Evolutionary conservation across 2,797 vertebrate genomes (phyloP).

Genomic region (Fistularia tabacaria): DNA sequence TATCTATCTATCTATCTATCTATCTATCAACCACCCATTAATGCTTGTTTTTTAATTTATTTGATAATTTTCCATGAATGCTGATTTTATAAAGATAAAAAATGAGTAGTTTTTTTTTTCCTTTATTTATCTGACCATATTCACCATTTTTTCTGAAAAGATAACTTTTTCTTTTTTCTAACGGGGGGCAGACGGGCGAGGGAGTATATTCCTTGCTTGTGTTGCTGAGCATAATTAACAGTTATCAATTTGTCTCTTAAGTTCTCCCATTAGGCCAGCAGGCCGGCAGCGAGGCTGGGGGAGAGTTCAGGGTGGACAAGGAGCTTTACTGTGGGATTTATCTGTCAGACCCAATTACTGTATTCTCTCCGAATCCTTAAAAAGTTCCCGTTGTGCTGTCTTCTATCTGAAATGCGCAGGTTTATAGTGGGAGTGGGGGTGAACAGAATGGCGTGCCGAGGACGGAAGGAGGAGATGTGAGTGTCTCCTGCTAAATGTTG

Average conservation of each 20-base stretch:
- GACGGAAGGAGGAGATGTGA: conserved; percentile 39
- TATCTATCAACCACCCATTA: too few species aligned
- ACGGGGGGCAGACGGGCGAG: too few species aligned
- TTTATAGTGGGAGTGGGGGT: conserved; percentile 24
- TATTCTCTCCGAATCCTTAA: conserved; percentile 31
- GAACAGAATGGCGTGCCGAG: conserved; percentile 22
- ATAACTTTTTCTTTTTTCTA: too few species aligned
- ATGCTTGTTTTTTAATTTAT: too few species aligned
- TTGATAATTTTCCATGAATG: too few species aligned
- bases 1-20: too few species aligned
- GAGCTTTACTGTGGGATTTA: conserved; percentile 63
- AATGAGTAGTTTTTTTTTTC: too few species aligned
- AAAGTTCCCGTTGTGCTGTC: conserved; percentile 55
- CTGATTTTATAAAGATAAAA: too few species aligned
- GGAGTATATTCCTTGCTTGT: not conserved
- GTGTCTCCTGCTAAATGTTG: conserved; percentile 65
- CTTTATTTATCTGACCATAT: too few species aligned
- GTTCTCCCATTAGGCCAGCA: conserved; percentile 18
- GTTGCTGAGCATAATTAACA: conserved; percentile 20
- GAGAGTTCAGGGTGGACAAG: conserved; percentile 40
- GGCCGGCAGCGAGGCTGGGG: conserved; percentile 18
- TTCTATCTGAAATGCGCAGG: conserved; percentile 46
- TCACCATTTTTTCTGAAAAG: too few species aligned
- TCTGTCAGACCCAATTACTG: conserved; percentile 68
- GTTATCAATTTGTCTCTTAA: conserved; percentile 21